Base-by-base conservation (phyloP, 2,888 invertebrate genomes). In the Hermaeophaga mercurialis region DNA sequence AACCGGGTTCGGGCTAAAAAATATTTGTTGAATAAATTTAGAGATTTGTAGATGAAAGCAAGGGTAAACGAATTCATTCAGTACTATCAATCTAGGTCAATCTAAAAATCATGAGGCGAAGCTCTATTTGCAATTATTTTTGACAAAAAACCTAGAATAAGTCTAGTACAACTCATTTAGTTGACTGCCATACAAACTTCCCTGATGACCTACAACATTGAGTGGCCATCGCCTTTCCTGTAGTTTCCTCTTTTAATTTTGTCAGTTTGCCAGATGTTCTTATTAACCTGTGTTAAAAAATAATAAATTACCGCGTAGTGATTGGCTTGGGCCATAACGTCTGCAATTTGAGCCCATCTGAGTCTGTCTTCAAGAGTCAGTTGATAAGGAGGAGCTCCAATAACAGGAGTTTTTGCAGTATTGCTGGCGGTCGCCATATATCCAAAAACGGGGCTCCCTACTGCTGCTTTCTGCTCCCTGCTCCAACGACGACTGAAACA, bases 301-400 rank as follows among this genome's bases (percentile, higher is more conserved):
- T 47, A 36, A 24, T 41, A 44, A 76, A 85, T 84, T 75, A 92
- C 91, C 70, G 88, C 91, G 71, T 92, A 92, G 66, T 92, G 88
- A 71, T 89, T 91, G 0, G 90, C 87, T 66, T 91, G 89, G 0
- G 90, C 89, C 88, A 92, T 90, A 0, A 90, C 91, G 71, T 94
- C 94, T 0, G 91, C 90, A 46, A 93, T 89, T 69, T 94, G 94
- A 0, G 94, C 93, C 93, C 94, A 94, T 26, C 91, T 79, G 80
- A 91, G 83, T 33, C 91, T 80, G 70, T 92, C 92, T 74, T 92
- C 91, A 59, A 91, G 70, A 0, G 90, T 87, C 5, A 90, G 84
- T 79, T 87, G 87, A 70, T 91, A 92, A 0, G 91, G 90, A 0
- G 90, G 88, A 28, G 85, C 85, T n/a, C 88, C 87, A 0, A 89